Conservation (phyloP, 2,888 invertebrate species). For the Marasmarcha lunaedactyla region DNA sequence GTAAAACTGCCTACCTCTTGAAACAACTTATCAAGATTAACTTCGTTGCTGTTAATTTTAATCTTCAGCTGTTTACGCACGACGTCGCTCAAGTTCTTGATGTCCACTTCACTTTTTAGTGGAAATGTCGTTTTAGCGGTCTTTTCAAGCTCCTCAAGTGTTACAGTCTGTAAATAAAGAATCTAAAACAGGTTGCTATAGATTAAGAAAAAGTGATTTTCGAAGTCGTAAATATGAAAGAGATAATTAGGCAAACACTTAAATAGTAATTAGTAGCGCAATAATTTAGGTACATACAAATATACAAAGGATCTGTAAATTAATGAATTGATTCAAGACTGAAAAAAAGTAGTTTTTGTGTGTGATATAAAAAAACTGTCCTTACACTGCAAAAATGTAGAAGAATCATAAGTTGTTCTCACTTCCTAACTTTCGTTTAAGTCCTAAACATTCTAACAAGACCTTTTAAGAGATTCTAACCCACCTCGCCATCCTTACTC, state of each 20-base stretch:
- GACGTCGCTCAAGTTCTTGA: constrained; percentile 50
- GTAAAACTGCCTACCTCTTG: constrained; percentile 54
- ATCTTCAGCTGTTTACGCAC: constrained; percentile 55
- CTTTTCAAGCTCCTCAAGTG: constrained; percentile 55
- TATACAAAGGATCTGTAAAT: too few relatives aligned
- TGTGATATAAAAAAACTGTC: too few relatives aligned
- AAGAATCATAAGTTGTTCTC: too few relatives aligned
- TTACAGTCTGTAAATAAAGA: constrained; percentile 39
- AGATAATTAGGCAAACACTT: neutral
- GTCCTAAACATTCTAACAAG: too few relatives aligned
- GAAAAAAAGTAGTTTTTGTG: too few relatives aligned
- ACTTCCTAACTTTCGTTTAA: too few relatives aligned
- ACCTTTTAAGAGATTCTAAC: too few relatives aligned
- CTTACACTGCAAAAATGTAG: too few relatives aligned
- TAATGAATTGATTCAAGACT: too few relatives aligned
- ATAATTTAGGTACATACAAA: too few relatives aligned
- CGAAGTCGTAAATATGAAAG: neutral
- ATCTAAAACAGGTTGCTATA: too few relatives aligned
- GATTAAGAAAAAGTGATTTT: neutral
- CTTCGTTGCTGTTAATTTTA: constrained; percentile 37
- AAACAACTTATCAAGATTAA: constrained; percentile 55
- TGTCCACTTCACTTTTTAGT: constrained; percentile 58
- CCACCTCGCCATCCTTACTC: constrained; percentile 35
- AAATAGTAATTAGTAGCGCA: neutral
- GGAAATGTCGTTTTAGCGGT: constrained; percentile 44